A percentile compares a stretch with the other conserved stretches of the same genome.
Conservation (phyloP, 2,797 vertebrate species). For the Numenius phaeopus region DNA sequence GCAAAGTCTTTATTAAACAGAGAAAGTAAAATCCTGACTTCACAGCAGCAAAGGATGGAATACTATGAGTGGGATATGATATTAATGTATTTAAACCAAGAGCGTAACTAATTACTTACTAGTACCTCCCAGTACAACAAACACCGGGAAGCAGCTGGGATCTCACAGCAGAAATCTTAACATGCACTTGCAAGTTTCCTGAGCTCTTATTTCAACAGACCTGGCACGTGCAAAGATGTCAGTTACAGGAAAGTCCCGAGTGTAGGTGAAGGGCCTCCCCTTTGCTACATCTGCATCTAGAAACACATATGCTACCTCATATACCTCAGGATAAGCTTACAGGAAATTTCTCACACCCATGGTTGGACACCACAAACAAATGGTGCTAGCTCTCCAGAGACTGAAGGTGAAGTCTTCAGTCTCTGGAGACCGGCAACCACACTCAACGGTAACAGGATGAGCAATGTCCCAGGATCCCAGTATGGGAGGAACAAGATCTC, state of each 20-base stretch:
- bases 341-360: background rate
- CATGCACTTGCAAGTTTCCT: background rate
- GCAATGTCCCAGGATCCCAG: background rate
- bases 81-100: background rate
- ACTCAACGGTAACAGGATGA: background rate
- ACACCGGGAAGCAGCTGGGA: background rate
- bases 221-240: background rate
- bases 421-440: background rate
- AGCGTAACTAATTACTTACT: background rate
- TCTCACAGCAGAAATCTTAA: background rate
- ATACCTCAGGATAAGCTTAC: background rate
- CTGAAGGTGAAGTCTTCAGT: too few relatives aligned
- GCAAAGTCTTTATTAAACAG: background rate
- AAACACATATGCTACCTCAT: background rate
- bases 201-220: background rate
- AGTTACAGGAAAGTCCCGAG: background rate
- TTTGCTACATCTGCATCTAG: background rate
- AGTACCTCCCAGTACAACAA: background rate
- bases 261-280: background rate
- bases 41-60: background rate
- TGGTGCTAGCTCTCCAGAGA: background rate
- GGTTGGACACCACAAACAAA: background rate
- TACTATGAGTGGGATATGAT: background rate
- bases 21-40: background rate
- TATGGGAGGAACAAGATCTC: background rate